Evolutionary conservation across 2,113 vertebrate genomes (phyloP).

Genomic region (Ammodramus savannarum): DNA sequence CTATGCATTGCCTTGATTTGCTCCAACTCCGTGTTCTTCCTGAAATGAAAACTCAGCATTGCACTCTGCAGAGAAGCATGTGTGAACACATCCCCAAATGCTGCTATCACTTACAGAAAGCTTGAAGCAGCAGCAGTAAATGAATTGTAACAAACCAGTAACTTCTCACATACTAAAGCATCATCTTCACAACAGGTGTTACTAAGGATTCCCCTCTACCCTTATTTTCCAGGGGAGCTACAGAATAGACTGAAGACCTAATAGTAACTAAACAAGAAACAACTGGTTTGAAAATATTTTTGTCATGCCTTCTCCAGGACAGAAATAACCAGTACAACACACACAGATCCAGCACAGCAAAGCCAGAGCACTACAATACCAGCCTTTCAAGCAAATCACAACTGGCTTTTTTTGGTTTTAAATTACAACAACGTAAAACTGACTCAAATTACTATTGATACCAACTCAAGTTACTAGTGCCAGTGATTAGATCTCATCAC

Average conservation of each 20-base stretch:
- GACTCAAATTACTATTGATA: not conserved
- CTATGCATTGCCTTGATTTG: constrained; percentile 59
- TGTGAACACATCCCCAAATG: not conserved
- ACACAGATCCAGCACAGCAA: not conserved
- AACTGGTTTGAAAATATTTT: not conserved
- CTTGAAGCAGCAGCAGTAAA: not conserved
- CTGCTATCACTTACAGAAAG: not conserved
- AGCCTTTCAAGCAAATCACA: not conserved
- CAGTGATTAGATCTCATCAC: not conserved
- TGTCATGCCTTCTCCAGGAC: not conserved
- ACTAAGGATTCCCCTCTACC: not conserved
- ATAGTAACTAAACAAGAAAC: not conserved
- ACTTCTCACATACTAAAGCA: not conserved
- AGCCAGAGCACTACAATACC: not conserved
- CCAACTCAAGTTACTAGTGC: not conserved
- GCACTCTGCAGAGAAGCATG: accelerated
- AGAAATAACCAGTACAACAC: not conserved
- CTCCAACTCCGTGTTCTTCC: constrained; percentile 74
- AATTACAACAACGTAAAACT: not conserved
- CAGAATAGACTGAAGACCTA: not conserved
- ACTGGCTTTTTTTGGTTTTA: not conserved
- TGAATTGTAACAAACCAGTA: not conserved
- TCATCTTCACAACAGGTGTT: not conserved
- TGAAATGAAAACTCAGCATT: constrained; percentile 24
- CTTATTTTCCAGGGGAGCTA: not conserved